phyloP scores from a whole-genome alignment of 2,797 vertebrate species.

The Gallinago stenura region DNA sequence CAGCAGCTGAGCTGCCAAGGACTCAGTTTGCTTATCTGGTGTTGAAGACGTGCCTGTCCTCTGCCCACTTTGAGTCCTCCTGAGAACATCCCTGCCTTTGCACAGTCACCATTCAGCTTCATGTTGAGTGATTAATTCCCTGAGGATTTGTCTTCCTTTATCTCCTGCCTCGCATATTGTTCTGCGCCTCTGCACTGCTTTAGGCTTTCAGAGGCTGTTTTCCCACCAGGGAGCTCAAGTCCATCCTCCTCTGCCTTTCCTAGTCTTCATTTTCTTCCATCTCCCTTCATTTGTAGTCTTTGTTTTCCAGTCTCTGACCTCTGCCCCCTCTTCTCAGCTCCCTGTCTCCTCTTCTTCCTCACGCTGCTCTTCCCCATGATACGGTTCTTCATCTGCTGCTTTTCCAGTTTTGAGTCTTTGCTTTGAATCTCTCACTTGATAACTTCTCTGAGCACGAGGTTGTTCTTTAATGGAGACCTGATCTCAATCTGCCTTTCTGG shows the following conservation, averaged over 20 bases:
- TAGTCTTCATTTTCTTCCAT: not conserved
- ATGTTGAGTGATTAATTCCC: not conserved
- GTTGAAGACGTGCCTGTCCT: not conserved
- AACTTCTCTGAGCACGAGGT: not conserved
- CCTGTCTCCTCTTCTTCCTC: not conserved
- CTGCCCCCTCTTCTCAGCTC: not conserved
- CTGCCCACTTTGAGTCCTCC: not conserved
- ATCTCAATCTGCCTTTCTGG: not conserved
- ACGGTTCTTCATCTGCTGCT: not conserved
- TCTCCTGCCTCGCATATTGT: not conserved
- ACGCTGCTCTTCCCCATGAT: not conserved
- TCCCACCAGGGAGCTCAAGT: not conserved
- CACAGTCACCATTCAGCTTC: not conserved
- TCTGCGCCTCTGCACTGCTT: not conserved
- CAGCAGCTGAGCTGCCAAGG: not conserved
- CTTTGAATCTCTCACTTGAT: not conserved
- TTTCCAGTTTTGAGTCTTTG: not conserved
- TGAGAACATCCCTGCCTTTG: not conserved
- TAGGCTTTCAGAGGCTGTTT: not conserved
- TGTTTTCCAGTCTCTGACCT: not conserved
- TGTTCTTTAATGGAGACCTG: accelerated
- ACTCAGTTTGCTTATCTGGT: not conserved
- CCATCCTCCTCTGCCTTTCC: not conserved
- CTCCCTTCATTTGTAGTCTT: not conserved
- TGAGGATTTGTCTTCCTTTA: not conserved